Evolutionary conservation across 2,113 vertebrate genomes (phyloP).

Genomic region (Mystacornis crossleyi): DNA sequence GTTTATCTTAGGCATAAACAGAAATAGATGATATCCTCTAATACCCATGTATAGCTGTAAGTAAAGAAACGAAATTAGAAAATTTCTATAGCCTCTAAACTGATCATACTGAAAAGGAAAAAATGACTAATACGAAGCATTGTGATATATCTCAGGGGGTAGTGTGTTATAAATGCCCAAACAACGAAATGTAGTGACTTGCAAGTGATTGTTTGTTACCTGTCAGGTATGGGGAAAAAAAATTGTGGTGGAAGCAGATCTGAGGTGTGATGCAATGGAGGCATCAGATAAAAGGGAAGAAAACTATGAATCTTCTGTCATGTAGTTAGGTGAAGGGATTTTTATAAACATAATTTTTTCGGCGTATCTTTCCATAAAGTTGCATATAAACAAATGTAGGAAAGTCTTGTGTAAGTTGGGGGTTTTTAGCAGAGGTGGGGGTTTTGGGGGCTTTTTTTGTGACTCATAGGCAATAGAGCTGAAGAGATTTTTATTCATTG

Average conservation of each 20-base stretch:
- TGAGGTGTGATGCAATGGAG: not conserved
- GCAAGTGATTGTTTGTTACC: not conserved
- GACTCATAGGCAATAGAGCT: not conserved
- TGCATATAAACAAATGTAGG: not conserved
- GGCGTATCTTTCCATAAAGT: not conserved
- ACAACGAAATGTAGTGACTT: not conserved
- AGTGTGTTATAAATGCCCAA: not conserved
- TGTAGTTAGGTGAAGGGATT: not conserved
- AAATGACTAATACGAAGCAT: not conserved
- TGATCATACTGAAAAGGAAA: not conserved
- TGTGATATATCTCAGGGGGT: not conserved
- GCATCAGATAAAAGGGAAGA: not conserved
- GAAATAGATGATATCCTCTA: not conserved
- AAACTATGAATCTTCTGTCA: not conserved
- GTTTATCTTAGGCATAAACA: not conserved
- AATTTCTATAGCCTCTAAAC: not conserved
- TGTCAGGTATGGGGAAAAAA: not conserved
- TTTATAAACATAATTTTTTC: not conserved
- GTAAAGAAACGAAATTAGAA: not conserved
- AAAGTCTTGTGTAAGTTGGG: not conserved
- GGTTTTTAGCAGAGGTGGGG: fast-evolving
- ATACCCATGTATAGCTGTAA: not conserved
- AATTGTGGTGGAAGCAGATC: not conserved
- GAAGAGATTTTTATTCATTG: not conserved
- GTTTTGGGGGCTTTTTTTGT: not conserved